Percentiles rank a stretch among this genome's conserved stretches.
Evolutionary conservation across 2,797 vertebrate species (phyloP).

Genomic region (Acridotheres tristis): DNA sequence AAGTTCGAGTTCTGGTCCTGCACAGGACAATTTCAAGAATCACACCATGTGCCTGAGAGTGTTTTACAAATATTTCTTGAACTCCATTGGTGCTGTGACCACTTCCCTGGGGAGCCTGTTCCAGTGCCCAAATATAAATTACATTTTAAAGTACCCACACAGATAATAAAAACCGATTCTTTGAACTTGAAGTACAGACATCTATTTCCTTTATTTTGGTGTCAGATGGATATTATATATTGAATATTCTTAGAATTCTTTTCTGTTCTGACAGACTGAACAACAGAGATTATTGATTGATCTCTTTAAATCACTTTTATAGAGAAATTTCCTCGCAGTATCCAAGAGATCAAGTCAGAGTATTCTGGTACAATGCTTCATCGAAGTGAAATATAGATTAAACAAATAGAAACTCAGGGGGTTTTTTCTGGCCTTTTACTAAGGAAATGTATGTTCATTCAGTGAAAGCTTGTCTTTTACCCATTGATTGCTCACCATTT

Average conservation of each 20-base stretch:
- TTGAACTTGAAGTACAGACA: not conserved
- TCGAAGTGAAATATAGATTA: slow-evolving; percentile 25
- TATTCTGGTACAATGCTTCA: not conserved
- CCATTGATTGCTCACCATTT: not conserved
- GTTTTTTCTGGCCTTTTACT: not conserved
- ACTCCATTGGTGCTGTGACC: not conserved
- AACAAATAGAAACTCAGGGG: not conserved
- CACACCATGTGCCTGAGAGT: rapidly evolving
- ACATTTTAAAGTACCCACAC: not conserved
- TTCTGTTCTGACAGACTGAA: not conserved
- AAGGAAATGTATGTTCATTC: not conserved
- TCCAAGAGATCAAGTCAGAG: not conserved
- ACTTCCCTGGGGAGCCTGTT: not conserved
- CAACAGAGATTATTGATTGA: not conserved
- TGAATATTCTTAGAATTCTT: not conserved
- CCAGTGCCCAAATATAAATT: not conserved
- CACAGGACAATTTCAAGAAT: not conserved
- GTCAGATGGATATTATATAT: not conserved
- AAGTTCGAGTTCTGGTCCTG: rapidly evolving
- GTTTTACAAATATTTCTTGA: not conserved
- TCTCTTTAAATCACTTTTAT: not conserved
- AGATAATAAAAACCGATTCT: not conserved
- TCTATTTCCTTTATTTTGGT: not conserved
- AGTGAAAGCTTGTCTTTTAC: not conserved
- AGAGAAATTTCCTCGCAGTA: not conserved